These are phyloP conservation scores for Podarcis siculus DNA, from an alignment of 2,797 vertebrate species.

Conservation along the genomic window DNA sequence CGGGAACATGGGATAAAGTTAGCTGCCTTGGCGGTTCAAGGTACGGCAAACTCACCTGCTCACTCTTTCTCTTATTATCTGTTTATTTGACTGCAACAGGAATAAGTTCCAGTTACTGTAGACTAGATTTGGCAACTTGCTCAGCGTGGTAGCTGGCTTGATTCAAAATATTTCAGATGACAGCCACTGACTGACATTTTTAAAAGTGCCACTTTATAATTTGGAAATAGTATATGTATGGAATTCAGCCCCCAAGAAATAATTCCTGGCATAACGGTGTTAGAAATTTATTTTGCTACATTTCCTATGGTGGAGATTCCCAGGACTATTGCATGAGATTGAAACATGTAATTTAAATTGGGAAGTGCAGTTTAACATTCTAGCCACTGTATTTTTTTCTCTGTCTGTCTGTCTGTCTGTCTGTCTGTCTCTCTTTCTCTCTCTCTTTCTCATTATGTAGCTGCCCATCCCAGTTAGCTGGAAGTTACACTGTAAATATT, in stretches of 20 bases:
- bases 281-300: neutral
- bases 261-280: neutral
- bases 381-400: neutral
- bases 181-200: neutral
- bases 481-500: neutral
- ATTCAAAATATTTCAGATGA: neutral
- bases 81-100: neutral
- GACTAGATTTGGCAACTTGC: neutral
- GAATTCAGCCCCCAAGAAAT: neutral
- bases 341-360: neutral
- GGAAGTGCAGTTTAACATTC: too few relatives aligned
- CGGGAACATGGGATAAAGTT: constrained; percentile 92
- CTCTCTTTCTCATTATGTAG: neutral
- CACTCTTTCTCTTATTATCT: neutral
- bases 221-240: neutral
- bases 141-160: neutral
- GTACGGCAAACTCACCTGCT: constrained; percentile 69
- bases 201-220: neutral
- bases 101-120: neutral
- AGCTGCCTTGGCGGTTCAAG: constrained; percentile 94
- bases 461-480: neutral
- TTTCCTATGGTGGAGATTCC: neutral
- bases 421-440: too few relatives aligned
- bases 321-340: neutral
- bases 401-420: neutral